Base-by-base conservation (phyloP, 2,888 invertebrate genomes). In the Clistopyga incitator region DNA sequence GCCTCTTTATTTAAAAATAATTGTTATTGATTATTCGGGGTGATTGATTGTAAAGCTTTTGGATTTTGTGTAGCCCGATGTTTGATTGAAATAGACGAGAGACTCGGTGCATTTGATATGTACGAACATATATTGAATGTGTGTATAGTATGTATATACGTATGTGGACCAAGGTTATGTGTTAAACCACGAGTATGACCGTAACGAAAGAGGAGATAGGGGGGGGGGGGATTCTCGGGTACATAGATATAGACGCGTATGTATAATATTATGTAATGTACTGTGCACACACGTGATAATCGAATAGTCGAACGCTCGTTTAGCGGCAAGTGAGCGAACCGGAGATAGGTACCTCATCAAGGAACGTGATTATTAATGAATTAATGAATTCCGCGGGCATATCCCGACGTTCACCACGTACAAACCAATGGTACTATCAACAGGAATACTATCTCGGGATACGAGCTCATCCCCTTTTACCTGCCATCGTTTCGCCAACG, bases 351-450 rank as follows among this genome's bases (percentile, higher is more conserved):
- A 75, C 78, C 64, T 78, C 70, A 84, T 81, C 74, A 81, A 81
- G 70, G 54, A 68, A 68, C 78, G 74, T 78, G 81, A 84, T 84
- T 84, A 84, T 81, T 84, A 81, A 81, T 81, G 78, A 81, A 81
- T 84, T 81, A 84, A 84, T 81, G 78, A 84, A 84, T 84, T 75
- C 64, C 56, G 61, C 64, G 56, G 56, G 72, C 70, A 59, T 75
- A 81, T 75, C 78, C 78, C 64, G 74, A 11, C 77, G 81, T 65
- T 81, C 81, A 61, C 75, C 75, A 54, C 68, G 56, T 74, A 71
- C n/a, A 29, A 6, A 74, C 11, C 23, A 47, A 23, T 47, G 38
- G 47, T 74, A 74, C 52, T 65, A 70, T 64, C 59, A 23, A 74
- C 61, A 20, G 56, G 56, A 72, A 59, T 77, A 59, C 59, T 61